A percentile compares a stretch with the other conserved stretches of the same genome.
Conservation (phyloP, 2,797 vertebrate genomes). For the Sparus aurata region DNA sequence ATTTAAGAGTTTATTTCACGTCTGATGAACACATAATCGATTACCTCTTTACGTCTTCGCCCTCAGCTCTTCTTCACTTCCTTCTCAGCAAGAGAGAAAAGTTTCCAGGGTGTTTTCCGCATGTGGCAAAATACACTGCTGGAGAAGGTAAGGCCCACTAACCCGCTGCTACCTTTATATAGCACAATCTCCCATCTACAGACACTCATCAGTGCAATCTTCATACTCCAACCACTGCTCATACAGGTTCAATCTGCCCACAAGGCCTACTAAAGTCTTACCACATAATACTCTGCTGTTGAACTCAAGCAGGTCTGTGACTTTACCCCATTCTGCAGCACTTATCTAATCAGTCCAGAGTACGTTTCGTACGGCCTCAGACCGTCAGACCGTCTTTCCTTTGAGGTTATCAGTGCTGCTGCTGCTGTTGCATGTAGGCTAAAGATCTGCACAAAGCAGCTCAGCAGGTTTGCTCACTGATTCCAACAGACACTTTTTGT, state of each 20-base stretch:
- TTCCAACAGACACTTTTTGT: conserved; percentile 12
- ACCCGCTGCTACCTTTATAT: neutral
- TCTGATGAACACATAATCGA: neutral
- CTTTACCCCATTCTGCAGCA: conserved; percentile 34
- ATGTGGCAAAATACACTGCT: conserved; percentile 95
- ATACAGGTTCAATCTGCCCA: conserved; percentile 1
- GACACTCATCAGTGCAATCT: neutral
- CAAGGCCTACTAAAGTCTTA: neutral
- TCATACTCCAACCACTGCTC: neutral
- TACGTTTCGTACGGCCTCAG: conserved; percentile 31
- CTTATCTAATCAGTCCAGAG: conserved; percentile 66
- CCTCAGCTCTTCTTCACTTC: conserved; percentile 94
- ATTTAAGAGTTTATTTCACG: neutral
- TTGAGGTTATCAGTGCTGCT: conserved; percentile 50
- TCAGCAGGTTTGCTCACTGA: neutral
- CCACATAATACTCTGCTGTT: neutral
- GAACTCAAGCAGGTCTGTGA: conserved; percentile 17
- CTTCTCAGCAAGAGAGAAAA: conserved; percentile 94
- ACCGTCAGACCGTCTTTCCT: conserved; percentile 1
- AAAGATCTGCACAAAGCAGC: conserved; percentile 41
- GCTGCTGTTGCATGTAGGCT: conserved; percentile 26
- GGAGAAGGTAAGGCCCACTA: conserved; percentile 87
- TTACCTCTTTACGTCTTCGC: neutral
- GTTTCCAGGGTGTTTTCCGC: conserved; percentile 91
- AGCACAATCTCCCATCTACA: neutral